Conservation (phyloP, 2,113 vertebrate species). For the Myrmecobius fasciatus region DNA sequence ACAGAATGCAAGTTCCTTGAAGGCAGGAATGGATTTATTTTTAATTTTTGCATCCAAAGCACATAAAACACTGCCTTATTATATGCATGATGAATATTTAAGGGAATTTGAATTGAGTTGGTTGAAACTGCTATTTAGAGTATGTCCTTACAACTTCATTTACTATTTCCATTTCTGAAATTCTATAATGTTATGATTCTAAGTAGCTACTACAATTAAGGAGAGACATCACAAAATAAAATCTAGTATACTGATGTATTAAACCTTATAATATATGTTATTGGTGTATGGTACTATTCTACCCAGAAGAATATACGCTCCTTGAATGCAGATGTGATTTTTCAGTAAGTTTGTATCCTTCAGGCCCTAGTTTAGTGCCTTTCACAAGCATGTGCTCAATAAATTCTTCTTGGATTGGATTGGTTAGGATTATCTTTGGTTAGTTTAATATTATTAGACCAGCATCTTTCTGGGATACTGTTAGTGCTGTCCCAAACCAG, state of each 20-base stretch:
- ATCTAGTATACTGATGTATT: neutral
- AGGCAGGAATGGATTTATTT: neutral
- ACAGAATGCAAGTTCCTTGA: neutral
- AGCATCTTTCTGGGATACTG: neutral
- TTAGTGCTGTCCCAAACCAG: neutral
- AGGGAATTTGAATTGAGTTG: neutral
- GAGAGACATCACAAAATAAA: neutral
- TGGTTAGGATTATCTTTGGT: neutral
- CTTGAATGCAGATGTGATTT: neutral
- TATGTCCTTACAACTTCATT: neutral
- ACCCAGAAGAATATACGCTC: neutral
- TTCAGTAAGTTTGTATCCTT: neutral
- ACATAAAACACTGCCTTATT: neutral
- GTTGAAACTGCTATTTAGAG: neutral
- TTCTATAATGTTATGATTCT: neutral
- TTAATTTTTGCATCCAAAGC: neutral
- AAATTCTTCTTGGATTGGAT: neutral
- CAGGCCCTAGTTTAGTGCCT: neutral
- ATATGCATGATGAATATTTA: neutral
- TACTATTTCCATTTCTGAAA: neutral
- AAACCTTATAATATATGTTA: neutral
- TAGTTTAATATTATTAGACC: neutral
- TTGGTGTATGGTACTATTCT: neutral
- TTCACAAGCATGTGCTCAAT: neutral
- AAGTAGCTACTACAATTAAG: neutral